These are phyloP conservation scores for Sebastes steindachneri DNA, from an alignment of 2,797 vertebrate genomes.

Conservation along the genomic window DNA sequence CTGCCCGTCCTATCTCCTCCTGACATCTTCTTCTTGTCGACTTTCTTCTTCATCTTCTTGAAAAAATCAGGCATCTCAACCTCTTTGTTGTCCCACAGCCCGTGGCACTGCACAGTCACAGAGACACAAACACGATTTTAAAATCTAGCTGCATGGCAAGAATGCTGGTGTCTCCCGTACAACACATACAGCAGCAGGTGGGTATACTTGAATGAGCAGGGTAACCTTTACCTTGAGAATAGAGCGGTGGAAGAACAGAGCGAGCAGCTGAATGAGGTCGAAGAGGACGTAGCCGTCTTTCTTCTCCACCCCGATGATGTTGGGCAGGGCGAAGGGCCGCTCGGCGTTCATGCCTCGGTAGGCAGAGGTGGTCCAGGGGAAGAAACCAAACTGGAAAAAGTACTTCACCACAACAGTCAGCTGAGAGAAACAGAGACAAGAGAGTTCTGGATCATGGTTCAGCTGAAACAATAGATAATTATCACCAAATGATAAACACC, in stretches of 20 bases:
- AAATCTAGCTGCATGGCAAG: not conserved
- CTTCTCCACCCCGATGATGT: conserved; percentile 83
- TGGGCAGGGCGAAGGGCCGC: conserved; percentile 84
- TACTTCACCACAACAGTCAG: conserved; percentile 87
- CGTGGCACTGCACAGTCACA: conserved; percentile 76
- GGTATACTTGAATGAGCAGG: not conserved
- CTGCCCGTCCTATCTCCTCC: conserved; percentile 51
- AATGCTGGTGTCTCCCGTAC: not conserved
- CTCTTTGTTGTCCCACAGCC: conserved; percentile 87
- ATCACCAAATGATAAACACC: not conserved
- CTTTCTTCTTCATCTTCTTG: conserved; percentile 82
- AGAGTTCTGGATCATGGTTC: not conserved
- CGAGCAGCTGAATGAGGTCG: conserved; percentile 84
- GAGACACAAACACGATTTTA: not conserved
- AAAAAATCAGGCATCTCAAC: conserved; percentile 83
- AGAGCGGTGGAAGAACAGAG: conserved; percentile 83
- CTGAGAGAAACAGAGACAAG: conserved; percentile 61
- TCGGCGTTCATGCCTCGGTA: conserved; percentile 82
- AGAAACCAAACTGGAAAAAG: conserved; percentile 87
- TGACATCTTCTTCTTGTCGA: conserved; percentile 77
- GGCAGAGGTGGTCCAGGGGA: conserved; percentile 84
- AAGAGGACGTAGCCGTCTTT: conserved; percentile 78
- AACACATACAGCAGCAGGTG: not conserved
- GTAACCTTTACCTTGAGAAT: conserved; percentile 73
- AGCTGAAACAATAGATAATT: not conserved